A percentile compares a stretch with the other conserved stretches of the same genome.
These are phyloP conservation scores for Aphelocoma californica DNA, from an alignment of 2,797 vertebrate species.

Conservation along the genomic window DNA sequence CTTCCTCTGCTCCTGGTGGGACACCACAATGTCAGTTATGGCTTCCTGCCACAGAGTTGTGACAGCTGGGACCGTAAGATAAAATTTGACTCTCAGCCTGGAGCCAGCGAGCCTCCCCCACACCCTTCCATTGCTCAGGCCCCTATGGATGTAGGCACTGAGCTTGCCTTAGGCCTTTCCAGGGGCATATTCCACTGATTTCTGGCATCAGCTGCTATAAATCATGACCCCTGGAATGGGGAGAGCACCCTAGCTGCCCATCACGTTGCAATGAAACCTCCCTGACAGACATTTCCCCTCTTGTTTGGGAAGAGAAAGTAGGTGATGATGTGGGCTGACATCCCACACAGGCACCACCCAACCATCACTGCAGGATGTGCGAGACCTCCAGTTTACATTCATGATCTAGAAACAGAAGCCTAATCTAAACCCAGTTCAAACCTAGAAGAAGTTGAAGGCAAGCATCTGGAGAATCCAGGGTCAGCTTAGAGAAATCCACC, in stretches of 20 bases:
- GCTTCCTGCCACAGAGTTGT: not conserved
- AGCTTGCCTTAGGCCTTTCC: not conserved
- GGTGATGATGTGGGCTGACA: not conserved
- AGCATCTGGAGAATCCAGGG: not conserved
- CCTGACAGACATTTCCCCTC: not conserved
- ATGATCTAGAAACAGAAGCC: not conserved
- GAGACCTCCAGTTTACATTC: not conserved
- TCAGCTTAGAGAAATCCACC: not conserved
- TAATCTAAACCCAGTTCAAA: not conserved
- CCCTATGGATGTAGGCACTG: not conserved
- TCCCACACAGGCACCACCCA: not conserved
- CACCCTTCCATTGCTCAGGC: accelerated
- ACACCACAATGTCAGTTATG: not conserved
- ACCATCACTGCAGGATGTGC: not conserved
- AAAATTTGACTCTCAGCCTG: not conserved
- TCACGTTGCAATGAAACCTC: not conserved
- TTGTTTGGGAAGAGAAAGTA: not conserved
- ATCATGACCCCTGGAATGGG: accelerated
- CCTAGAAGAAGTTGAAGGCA: not conserved
- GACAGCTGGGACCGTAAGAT: not conserved
- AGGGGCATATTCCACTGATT: not conserved
- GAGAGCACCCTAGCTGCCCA: not conserved
- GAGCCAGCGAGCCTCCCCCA: accelerated
- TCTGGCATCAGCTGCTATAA: not conserved
- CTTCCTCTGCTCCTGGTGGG: not conserved